Base-by-base conservation (phyloP, 1,140 invertebrate genomes). In the Tribolium castaneum region DNA sequence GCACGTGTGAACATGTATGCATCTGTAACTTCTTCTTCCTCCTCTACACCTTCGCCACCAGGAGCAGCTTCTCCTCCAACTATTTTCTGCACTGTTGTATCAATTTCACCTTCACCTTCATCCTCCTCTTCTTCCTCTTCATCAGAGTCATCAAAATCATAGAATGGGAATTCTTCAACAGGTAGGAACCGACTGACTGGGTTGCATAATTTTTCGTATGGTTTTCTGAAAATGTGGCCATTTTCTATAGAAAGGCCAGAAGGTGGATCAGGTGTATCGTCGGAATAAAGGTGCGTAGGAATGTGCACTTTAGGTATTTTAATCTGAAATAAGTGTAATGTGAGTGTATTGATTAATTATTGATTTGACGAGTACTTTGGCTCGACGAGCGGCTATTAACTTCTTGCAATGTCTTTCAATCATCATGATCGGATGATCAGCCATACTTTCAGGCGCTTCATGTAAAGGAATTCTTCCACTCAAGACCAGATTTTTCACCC, bases 401-500 rank as follows among this genome's bases (percentile, higher is more conserved):
- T 90, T 88, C 51, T 91, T 90, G 54, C 90, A 92, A 80, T 92
- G 90, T 1, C 89, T 87, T 75, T 92, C 90, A 3, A 93, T 90
- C 12, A 92, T 88, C 84, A 92, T 92, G 1, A 93, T 90, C 6
- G 92, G 91, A 87, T 93, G 92, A 80, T 90, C 84, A 70, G 86
- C 89, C 80, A 93, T 88, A 83, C 92, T 91, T 1, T 88, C 86
- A 1, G 91, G 91, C 16, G 91, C 92, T 80, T 93, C 90, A 82
- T 91, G 88, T 10, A 93, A 84, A 0, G 89, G 87, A 76, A 90
- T 89, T 80, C 90, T 90, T 50, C 91, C 91, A 59, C 89, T 89
- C 13, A 93, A 85, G 62, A 93, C 91, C 66, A 93, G 86, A 80
- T 90, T 89, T 83, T 93, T 93, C 54, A 92, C 89, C 74, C 92